A percentile compares a stretch with the other conserved stretches of the same genome.
phyloP scores from a whole-genome alignment of 2,888 invertebrate genomes.

The Nemotelus pantherinus region DNA sequence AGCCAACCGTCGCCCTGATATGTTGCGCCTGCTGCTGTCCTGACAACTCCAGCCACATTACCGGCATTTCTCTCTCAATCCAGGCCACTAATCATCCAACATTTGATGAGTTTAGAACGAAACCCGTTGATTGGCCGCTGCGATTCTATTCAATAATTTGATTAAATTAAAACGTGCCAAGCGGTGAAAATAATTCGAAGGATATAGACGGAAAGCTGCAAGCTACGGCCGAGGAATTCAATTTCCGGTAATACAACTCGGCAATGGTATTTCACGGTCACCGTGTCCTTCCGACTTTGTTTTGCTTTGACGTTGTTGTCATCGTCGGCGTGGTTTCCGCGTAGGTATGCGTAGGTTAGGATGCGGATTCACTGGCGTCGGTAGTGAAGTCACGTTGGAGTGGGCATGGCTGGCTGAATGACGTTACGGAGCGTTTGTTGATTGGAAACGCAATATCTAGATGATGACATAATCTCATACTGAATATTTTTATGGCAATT shows the following conservation, averaged over 20 bases:
- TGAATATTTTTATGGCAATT: too few species aligned
- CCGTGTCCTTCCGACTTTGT: background rate
- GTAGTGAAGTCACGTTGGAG: background rate
- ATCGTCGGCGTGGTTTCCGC: background rate
- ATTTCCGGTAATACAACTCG: slow-evolving; percentile 4
- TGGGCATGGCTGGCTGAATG: background rate
- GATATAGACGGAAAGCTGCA: background rate
- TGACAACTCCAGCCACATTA: too few species aligned
- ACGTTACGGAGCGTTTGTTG: background rate
- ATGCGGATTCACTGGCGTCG: background rate
- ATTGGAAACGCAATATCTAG: background rate
- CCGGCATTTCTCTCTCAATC: too few species aligned
- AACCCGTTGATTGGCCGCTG: too few species aligned
- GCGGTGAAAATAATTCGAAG: slow-evolving; percentile 16
- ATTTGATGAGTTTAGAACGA: too few species aligned
- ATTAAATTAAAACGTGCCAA: slow-evolving; percentile 6
- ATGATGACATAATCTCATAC: background rate
- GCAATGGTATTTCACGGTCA: slow-evolving; percentile 1
- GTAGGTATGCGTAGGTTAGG: too few species aligned
- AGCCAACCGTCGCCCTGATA: too few species aligned
- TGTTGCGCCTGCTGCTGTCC: too few species aligned
- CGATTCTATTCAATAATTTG: background rate
- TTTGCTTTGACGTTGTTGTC: background rate
- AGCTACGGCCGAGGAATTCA: slow-evolving; percentile 3
- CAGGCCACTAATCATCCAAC: too few species aligned